A percentile compares a stretch with the other conserved stretches of the same genome.
Conservation (phyloP, 2,888 invertebrate genomes). For the Seira ritae region DNA sequence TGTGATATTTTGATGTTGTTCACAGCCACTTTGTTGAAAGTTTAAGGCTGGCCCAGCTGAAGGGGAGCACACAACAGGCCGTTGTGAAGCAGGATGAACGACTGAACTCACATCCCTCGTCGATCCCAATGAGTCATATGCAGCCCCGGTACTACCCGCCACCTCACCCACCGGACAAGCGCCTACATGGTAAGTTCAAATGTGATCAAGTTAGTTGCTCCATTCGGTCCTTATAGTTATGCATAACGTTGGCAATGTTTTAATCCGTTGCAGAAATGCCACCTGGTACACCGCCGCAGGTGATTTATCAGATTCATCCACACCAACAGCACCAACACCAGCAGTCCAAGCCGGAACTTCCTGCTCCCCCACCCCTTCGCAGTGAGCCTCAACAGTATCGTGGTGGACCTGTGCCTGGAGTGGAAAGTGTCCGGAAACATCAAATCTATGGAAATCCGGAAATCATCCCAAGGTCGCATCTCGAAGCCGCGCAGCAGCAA, state of each 20-base stretch:
- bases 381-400: constrained; percentile 81
- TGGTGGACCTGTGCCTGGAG: background rate
- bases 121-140: background rate
- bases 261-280: constrained; percentile 23
- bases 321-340: constrained; percentile 28
- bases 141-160: constrained; percentile 42
- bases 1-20: too few species aligned
- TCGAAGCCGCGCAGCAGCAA: background rate
- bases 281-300: constrained; percentile 18
- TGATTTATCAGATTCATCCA: constrained; percentile 52
- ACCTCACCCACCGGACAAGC: constrained; percentile 42
- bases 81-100: constrained; percentile 49
- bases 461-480: constrained; percentile 75
- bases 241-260: background rate
- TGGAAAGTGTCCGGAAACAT: constrained; percentile 73
- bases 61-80: constrained; percentile 77
- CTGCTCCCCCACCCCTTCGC: constrained; percentile 83
- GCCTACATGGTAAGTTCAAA: constrained; percentile 48
- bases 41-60: constrained; percentile 85
- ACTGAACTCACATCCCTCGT: constrained; percentile 22
- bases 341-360: constrained; percentile 75
- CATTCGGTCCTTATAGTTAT: too few species aligned
- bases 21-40: constrained; percentile 94
- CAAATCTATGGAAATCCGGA: constrained; percentile 56
- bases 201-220: too few species aligned